Conservation (phyloP, 1,140 invertebrate genomes). For the Scaptomyza graminum region DNA sequence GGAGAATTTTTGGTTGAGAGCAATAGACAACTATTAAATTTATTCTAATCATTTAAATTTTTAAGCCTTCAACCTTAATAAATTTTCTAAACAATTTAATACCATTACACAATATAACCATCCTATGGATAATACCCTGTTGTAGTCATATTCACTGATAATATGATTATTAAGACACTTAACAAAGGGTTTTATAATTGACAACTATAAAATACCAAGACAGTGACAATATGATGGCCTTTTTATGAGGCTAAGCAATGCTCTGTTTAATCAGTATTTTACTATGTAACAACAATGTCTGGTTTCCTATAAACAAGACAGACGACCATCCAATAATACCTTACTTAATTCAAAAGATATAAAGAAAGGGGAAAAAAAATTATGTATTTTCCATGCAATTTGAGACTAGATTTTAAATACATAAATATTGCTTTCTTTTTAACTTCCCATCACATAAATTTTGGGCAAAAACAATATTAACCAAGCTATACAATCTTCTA, state of each 20-base stretch:
- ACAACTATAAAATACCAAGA: slow-evolving; percentile 25
- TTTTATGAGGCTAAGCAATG: neutral
- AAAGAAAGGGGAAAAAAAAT: neutral
- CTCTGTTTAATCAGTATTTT: neutral
- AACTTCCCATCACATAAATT: slow-evolving; percentile 36
- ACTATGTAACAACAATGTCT: neutral
- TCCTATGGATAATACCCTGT: slow-evolving; percentile 14
- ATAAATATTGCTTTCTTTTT: slow-evolving; percentile 61
- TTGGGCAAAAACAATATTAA: neutral
- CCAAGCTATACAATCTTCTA: neutral
- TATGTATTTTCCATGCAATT: no score
- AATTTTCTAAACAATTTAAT: no score
- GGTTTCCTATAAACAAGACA: neutral
- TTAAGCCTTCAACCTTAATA: no score
- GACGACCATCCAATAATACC: neutral
- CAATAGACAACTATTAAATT: neutral
- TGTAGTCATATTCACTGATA: slow-evolving; percentile 1
- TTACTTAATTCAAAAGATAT: neutral
- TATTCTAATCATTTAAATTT: neutral
- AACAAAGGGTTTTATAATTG: slow-evolving; percentile 35
- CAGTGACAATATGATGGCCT: neutral
- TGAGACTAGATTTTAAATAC: neutral
- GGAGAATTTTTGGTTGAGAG: neutral
- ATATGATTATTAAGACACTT: slow-evolving; percentile 27
- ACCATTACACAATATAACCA: no score